Conservation (phyloP, 1,140 invertebrate species). For the Drosophila fuyamai region DNA sequence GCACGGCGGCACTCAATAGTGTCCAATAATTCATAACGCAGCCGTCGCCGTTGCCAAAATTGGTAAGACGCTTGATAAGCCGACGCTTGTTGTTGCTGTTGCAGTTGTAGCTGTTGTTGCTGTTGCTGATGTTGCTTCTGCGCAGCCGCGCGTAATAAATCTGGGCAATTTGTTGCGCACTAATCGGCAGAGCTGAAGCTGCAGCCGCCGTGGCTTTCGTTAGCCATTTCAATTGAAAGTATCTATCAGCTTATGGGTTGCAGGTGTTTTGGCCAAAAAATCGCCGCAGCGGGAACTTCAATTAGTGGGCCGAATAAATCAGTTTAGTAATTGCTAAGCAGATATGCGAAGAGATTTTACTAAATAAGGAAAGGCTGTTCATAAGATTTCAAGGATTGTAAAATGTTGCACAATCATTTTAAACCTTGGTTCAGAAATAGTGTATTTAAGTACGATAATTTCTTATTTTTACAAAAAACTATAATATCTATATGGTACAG, state of each 20-base stretch:
- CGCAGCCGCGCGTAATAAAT: conserved; percentile 74
- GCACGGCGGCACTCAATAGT: conserved; percentile 80
- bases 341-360: conserved; percentile 14
- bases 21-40: conserved; percentile 81
- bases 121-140: conserved; percentile 17
- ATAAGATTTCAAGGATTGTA: background rate
- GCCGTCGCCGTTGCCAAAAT: conserved; percentile 71
- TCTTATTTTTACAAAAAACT: too few relatives aligned
- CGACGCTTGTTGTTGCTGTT: conserved; percentile 27
- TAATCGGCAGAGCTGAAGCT: conserved; percentile 61
- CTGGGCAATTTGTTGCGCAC: conserved; percentile 79
- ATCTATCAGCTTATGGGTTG: conserved; percentile 67
- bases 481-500: too few relatives aligned
- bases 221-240: conserved; percentile 76
- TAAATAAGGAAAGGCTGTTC: conserved; percentile 1
- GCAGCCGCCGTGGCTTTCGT: conserved; percentile 27
- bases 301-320: conserved; percentile 69
- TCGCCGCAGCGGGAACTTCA: conserved; percentile 38
- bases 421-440: background rate
- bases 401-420: background rate
- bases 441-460: background rate
- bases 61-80: conserved; percentile 74
- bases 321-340: conserved; percentile 47
- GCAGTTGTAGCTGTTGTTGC: conserved; percentile 6
- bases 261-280: conserved; percentile 70